phyloP scores from a whole-genome alignment of 1,140 invertebrate genomes.

The Zaprionus lachaisei region DNA sequence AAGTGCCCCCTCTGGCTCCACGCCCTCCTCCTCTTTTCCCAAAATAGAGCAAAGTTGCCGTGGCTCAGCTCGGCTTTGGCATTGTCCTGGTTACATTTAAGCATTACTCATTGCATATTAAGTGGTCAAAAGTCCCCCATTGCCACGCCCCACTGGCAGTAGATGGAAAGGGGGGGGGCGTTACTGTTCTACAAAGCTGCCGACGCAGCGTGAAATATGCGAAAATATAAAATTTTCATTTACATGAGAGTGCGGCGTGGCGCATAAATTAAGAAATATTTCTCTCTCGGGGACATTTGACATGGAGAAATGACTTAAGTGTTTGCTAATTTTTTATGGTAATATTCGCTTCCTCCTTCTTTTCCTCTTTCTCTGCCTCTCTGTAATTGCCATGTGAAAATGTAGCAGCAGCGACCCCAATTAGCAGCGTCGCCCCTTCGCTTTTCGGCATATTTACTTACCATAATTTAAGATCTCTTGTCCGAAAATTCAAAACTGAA shows the following conservation, averaged over 20 bases:
- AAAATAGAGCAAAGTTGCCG: constrained; percentile 15
- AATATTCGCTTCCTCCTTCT: constrained; percentile 35
- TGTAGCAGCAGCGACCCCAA: constrained; percentile 46
- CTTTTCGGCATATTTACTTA: constrained; percentile 58
- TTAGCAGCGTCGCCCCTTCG: constrained; percentile 39
- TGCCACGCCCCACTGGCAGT: neutral
- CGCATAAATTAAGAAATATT: constrained; percentile 77
- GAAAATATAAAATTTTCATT: constrained; percentile 59
- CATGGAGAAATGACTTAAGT: constrained; percentile 43
- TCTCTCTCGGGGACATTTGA: constrained; percentile 54
- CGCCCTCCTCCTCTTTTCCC: neutral
- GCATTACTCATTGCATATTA: constrained; percentile 79
- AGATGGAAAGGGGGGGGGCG: neutral
- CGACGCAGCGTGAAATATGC: constrained; percentile 51
- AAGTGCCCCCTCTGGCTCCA: neutral
- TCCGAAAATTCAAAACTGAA: constrained; percentile 52
- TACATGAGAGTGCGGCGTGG: constrained; percentile 21
- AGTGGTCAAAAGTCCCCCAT: constrained; percentile 62
- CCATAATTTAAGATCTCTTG: constrained; percentile 65
- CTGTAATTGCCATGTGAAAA: constrained; percentile 38
- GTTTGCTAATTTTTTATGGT: constrained; percentile 68
- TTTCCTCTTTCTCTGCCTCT: neutral
- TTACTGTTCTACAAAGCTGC: constrained; percentile 29
- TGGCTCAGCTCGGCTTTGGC: constrained; percentile 31
- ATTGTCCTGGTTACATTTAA: constrained; percentile 81